Base-by-base conservation (phyloP, 2,113 vertebrate genomes). In the Elanus axillaris region DNA sequence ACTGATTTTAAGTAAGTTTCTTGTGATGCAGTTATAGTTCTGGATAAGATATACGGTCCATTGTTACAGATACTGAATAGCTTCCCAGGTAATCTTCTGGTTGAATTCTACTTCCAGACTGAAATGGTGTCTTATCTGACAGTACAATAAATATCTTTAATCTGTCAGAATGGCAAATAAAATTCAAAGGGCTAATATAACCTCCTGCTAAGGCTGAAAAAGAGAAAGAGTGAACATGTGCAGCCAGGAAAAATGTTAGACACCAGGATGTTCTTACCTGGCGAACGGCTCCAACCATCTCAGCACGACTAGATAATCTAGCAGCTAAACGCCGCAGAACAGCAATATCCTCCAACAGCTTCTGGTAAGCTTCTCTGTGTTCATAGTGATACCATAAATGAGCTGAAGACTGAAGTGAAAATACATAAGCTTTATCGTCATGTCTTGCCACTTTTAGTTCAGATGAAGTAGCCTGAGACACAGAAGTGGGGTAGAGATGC, bases 221-320 rank as follows among this genome's bases (percentile, higher is more conserved):
- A 53, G 42, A 56, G 20, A 47, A 38, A 16, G n/a, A 56, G 26
- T 32, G 50, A 85, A 7, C 8, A 9, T 0, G 3, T 68, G 60
- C 42, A 62, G 34, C 10, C 40, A 64, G 53, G 64, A 36, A 1
- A 2, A 0, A 1, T 10, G 9, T 5, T 15, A 15, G 50, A 62
- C 34, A 38, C 14, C 5, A 9, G 42, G 38, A 43, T 40, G 27
- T 7, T 50, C 87, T 97, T 80, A 99, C 99, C 99, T 99, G 99
- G 63, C 99, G 99, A 77, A 99, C 98, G 0, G 99, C 99, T 16
- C 99, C 99, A 5, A 99, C 99, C 96, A 99, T 98, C 97, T 99
- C 99, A 1, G 99, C 99, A 12, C 99, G 97, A 96, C 99, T 99
- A 25, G 99, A 99, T 7, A 99, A 98, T 23, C 99, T 97, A 25